A percentile compares a stretch with the other conserved stretches of the same genome.
Conservation (phyloP, 2,113 vertebrate species). For the Rhadina sibilatrix region DNA sequence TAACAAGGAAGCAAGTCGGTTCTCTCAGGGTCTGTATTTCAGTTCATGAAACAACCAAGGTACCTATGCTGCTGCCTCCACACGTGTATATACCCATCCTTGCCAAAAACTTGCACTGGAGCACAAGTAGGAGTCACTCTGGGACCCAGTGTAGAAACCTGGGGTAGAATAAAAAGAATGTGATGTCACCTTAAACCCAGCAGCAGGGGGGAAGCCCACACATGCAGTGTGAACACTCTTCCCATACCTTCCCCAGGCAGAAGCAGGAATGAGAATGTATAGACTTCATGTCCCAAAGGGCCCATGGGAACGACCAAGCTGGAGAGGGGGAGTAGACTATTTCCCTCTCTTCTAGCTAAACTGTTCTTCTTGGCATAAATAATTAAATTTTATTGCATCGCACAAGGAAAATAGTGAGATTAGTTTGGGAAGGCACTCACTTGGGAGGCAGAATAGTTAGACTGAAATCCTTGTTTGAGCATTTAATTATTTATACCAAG, state of each 20-base stretch:
- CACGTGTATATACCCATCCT: rapidly evolving
- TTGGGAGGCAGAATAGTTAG: neutral
- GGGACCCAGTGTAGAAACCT: neutral
- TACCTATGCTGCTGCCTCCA: neutral
- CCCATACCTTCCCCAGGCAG: neutral
- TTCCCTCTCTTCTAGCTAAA: neutral
- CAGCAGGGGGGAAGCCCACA: neutral
- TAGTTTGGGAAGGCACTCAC: neutral
- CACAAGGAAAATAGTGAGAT: neutral
- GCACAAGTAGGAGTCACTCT: neutral
- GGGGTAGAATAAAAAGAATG: neutral
- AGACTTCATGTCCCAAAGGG: neutral
- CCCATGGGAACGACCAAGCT: neutral
- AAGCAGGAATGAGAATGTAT: neutral
- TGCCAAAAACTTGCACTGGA: neutral
- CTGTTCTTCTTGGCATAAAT: neutral
- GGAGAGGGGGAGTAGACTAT: neutral
- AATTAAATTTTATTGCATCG: neutral
- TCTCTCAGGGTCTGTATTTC: neutral
- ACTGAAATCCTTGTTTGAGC: neutral
- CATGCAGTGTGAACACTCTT: neutral
- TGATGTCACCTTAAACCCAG: neutral
- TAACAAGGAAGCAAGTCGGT: neutral
- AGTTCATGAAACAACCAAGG: rapidly evolving
- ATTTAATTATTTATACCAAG: constrained; percentile 20